phyloP scores from a whole-genome alignment of 2,797 vertebrate species.

The Podarcis lilfordi region DNA sequence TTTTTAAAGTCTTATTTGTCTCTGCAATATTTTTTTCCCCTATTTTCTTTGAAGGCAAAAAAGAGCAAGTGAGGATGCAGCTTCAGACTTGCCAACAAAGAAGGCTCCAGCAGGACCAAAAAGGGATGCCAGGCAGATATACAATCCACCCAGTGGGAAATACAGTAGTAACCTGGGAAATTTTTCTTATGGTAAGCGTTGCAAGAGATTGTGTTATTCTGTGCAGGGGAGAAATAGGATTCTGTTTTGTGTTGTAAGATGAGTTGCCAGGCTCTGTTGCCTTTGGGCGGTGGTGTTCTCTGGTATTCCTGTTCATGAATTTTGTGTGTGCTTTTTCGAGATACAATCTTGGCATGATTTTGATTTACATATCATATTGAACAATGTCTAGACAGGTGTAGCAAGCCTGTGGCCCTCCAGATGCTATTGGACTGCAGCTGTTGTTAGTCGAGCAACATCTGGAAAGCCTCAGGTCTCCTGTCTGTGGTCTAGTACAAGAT shows the following conservation, averaged over 20 bases:
- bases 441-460: no score
- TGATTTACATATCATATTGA: background rate
- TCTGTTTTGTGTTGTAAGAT: background rate
- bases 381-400: background rate
- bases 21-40: background rate
- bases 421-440: no score
- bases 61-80: conserved; percentile 86
- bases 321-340: background rate
- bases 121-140: conserved; percentile 95
- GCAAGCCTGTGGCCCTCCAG: no score
- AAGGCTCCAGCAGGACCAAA: conserved; percentile 89
- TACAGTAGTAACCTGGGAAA: conserved; percentile 94
- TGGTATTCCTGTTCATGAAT: background rate
- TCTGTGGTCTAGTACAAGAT: background rate
- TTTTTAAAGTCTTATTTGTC: background rate
- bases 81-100: conserved; percentile 85
- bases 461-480: no score
- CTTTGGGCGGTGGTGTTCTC: background rate
- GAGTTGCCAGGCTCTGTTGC: background rate
- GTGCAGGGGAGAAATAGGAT: background rate
- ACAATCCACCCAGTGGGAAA: conserved; percentile 98
- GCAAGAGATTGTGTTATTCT: background rate
- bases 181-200: conserved; percentile 89
- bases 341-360: background rate
- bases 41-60: conserved; percentile 82